These are phyloP conservation scores for Oostethus manadensis DNA, from an alignment of 2,113 vertebrate genomes.

Conservation along the genomic window DNA sequence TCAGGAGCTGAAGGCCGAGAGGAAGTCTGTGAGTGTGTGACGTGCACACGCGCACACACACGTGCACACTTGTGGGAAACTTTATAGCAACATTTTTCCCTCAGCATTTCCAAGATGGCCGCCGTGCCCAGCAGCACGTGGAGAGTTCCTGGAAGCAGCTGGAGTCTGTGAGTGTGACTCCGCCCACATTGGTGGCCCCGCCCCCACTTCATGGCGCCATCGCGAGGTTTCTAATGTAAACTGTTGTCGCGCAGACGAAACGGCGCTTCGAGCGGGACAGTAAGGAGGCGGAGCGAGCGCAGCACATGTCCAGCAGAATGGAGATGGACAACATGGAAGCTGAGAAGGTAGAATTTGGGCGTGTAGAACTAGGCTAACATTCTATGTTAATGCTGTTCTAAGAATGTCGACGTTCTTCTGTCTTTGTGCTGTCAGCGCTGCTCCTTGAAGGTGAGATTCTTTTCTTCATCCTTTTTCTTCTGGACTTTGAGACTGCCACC, in stretches of 20 bases:
- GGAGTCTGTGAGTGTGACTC: conserved; percentile 80
- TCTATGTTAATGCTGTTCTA: neutral
- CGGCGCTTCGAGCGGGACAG: conserved; percentile 91
- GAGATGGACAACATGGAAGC: conserved; percentile 92
- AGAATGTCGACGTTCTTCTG: neutral
- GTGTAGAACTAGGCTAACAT: too few relatives aligned
- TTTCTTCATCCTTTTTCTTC: too few relatives aligned
- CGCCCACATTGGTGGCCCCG: neutral
- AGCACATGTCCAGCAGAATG: conserved; percentile 90
- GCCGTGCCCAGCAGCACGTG: conserved; percentile 93
- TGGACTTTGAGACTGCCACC: too few relatives aligned
- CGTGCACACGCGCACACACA: neutral
- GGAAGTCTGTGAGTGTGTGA: conserved; percentile 82
- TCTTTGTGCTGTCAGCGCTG: conserved; percentile 60
- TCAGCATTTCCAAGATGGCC: conserved; percentile 93
- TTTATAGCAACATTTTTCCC: neutral
- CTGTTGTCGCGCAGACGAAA: conserved; percentile 68
- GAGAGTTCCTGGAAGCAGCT: conserved; percentile 98
- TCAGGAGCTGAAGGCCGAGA: conserved; percentile 92
- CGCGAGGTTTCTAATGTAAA: neutral
- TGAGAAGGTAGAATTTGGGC: conserved; percentile 77
- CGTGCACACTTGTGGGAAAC: too few relatives aligned
- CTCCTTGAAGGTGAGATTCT: conserved; percentile 64
- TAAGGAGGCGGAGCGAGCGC: conserved; percentile 91
- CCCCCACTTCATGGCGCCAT: neutral